Base-by-base conservation (phyloP, 2,113 vertebrate genomes). In the Edolisoma coerulescens region DNA sequence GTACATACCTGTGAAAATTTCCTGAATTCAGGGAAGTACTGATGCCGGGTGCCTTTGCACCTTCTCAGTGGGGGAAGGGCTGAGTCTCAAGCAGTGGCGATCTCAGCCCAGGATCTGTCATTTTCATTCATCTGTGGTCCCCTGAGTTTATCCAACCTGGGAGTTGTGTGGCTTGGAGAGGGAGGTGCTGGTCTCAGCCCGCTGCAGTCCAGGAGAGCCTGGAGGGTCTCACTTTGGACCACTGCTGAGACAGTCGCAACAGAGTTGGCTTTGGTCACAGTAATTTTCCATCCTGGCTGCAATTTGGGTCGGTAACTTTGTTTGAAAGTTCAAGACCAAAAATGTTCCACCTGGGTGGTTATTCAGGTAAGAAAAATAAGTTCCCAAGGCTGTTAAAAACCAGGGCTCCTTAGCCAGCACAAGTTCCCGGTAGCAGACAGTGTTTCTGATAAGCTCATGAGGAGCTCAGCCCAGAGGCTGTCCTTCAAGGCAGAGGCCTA, bases 401-500 rank as follows among this genome's bases (percentile, higher is more conserved):
- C 30, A 22, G 21, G 21, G 11, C 11, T 73, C 32, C n/a, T 56
- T 64, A 32, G 21, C 16, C 57, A 71, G 57, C 11, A 7, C 67
- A 15, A 27, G 26, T 11, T 88, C 35, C 42, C 71, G 42, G 32
- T 6, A 80, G 42, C 49, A 64, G 41, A 39, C 8, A 47, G 75
- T 64, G 67, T 27, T 64, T 35, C 2, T 7, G 30, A 35, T 32
- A 30, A 71, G 32, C 17, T 64, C 21, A 35, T 10, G 35, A 42
- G 21, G 30, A 56, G 14, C 17, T 35, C 9, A 42, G 57, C 26
- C 11, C 17, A 47, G 35, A 11, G 16, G 16, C 19, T 71, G 17
- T 56, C 47, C 0, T 0, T 56, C 49, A 56, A 28, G 49, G 30
- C 41, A 0, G 1, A 49, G 6, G 20, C 12, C 33, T 49, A 49